These are phyloP conservation scores for Oscheius sp. DNA, from an alignment of 2,888 invertebrate species.

Conservation along the genomic window DNA sequence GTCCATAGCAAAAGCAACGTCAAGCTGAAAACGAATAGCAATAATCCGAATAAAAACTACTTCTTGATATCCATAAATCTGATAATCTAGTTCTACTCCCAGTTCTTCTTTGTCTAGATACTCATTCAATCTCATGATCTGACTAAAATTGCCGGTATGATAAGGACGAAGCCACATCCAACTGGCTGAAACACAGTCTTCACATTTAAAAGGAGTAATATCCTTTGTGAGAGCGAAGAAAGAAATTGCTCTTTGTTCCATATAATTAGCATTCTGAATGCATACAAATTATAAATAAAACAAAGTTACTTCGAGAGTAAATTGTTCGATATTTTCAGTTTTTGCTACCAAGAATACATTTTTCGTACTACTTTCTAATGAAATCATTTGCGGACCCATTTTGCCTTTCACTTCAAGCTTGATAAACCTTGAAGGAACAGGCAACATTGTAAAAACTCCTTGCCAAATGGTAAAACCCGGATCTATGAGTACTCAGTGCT, in stretches of 20 bases:
- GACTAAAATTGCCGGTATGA: slow-evolving; percentile 42
- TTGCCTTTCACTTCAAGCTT: slow-evolving; percentile 43
- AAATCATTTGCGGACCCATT: slow-evolving; percentile 47
- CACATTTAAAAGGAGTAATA: slow-evolving; percentile 64
- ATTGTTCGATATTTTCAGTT: slow-evolving; percentile 61
- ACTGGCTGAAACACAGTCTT: slow-evolving; percentile 55
- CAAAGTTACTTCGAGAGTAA: slow-evolving; percentile 45
- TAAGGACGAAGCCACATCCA: slow-evolving; percentile 62
- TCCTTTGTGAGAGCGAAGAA: slow-evolving; percentile 53
- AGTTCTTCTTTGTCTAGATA: slow-evolving; percentile 62
- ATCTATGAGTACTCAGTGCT: slow-evolving; percentile 13
- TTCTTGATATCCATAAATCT: slow-evolving; percentile 57
- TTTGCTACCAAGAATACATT: slow-evolving; percentile 61
- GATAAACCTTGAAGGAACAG: slow-evolving; percentile 42
- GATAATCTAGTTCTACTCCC: slow-evolving; percentile 55
- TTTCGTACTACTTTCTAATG: slow-evolving; percentile 40
- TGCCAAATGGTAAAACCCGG: slow-evolving; percentile 50
- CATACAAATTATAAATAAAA: background rate
- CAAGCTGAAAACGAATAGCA: slow-evolving; percentile 38
- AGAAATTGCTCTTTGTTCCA: slow-evolving; percentile 36
- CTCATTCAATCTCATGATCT: slow-evolving; percentile 55
- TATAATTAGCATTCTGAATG: slow-evolving; percentile 32
- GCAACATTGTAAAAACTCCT: slow-evolving; percentile 44
- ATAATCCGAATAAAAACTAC: slow-evolving; percentile 38
- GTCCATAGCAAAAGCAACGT: slow-evolving; percentile 53